A percentile compares a stretch with the other conserved stretches of the same genome.
Conservation (phyloP, 2,888 invertebrate genomes). For the Volucella bombylans region DNA sequence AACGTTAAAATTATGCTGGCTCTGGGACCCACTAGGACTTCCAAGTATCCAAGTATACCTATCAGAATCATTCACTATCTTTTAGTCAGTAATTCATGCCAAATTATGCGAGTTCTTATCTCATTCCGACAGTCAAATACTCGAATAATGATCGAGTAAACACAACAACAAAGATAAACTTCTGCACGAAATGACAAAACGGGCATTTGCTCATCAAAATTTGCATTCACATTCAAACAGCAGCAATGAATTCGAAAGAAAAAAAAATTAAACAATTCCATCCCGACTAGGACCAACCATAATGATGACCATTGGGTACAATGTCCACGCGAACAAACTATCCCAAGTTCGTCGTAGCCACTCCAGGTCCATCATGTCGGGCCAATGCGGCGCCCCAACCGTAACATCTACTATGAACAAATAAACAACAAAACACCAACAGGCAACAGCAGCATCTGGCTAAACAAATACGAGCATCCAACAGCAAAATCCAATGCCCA, state of each 20-base stretch:
- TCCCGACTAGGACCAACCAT: too few relatives aligned
- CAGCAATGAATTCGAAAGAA: not conserved
- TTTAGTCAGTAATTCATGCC: too few relatives aligned
- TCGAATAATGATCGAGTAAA: not conserved
- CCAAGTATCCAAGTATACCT: too few relatives aligned
- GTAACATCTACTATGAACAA: not conserved
- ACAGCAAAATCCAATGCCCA: constrained; percentile 28
- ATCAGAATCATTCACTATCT: too few relatives aligned
- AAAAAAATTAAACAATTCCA: too few relatives aligned
- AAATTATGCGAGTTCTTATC: too few relatives aligned
- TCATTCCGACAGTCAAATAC: not conserved
- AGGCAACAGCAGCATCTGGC: constrained; percentile 57
- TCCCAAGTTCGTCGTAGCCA: constrained; percentile 13
- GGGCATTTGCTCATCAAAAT: constrained; percentile 27
- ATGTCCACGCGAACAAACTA: constrained; percentile 19
- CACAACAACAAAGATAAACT: not conserved
- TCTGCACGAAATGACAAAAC: constrained; percentile 28
- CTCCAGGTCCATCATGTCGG: constrained; percentile 59
- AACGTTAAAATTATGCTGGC: too few relatives aligned
- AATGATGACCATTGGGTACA: too few relatives aligned
- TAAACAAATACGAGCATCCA: constrained; percentile 58
- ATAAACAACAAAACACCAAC: constrained; percentile 15
- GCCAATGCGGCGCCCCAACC: constrained; percentile 62
- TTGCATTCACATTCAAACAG: constrained; percentile 7
- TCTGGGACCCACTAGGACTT: too few relatives aligned